Evolutionary conservation across 2,113 vertebrate species (phyloP).

Genomic region (Pogonocichla stellata): DNA sequence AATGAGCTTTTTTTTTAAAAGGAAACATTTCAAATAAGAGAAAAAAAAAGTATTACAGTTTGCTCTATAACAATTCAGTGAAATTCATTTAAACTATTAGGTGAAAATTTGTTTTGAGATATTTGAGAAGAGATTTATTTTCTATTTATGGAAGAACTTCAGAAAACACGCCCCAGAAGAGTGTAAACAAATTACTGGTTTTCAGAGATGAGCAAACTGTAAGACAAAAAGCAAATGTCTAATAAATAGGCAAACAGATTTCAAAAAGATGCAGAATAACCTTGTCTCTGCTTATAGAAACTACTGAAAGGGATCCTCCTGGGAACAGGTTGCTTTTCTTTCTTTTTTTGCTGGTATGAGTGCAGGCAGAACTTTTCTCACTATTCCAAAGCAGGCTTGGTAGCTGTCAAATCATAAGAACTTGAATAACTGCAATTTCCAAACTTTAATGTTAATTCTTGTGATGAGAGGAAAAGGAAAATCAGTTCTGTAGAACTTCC

Average conservation of each 20-base stretch:
- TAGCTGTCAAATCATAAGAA: not conserved
- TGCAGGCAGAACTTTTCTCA: not conserved
- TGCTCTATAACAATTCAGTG: not conserved
- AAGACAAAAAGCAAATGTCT: not conserved
- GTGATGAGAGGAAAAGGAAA: not conserved
- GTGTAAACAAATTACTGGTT: not conserved
- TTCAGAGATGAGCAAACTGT: not conserved
- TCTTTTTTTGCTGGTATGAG: not conserved
- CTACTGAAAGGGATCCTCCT: not conserved
- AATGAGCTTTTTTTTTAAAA: not conserved
- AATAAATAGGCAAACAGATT: not conserved
- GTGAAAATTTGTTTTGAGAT: not conserved
- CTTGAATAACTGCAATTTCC: not conserved
- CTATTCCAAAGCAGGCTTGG: not conserved
- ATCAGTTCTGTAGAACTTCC: not conserved
- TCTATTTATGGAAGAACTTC: not conserved
- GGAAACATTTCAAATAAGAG: not conserved
- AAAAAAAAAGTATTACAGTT: not conserved
- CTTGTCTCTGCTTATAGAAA: not conserved
- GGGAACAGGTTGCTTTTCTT: not conserved
- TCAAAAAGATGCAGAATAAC: not conserved
- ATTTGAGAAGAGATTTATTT: not conserved
- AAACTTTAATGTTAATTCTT: not conserved
- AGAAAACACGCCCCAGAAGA: not conserved
- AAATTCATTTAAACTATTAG: not conserved